phyloP scores from a whole-genome alignment of 2,797 vertebrate species.

The Naso thynnoides region DNA sequence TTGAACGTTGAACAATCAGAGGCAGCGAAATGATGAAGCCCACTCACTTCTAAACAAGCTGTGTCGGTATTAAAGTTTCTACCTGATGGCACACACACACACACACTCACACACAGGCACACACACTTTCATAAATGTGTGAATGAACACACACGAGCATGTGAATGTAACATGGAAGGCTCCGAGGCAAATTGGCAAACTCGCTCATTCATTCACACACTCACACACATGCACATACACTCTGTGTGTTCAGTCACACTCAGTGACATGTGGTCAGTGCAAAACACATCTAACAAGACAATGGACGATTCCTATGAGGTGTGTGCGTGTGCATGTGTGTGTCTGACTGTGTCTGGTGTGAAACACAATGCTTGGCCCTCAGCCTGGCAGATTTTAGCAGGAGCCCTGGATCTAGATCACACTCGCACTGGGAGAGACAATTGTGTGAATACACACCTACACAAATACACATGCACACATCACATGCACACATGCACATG shows the following conservation, averaged over 20 bases:
- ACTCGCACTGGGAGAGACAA: slow-evolving; percentile 55
- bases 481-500: slow-evolving; percentile 31
- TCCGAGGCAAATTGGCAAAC: neutral
- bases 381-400: slow-evolving; percentile 61
- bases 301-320: slow-evolving; percentile 31
- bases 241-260: neutral
- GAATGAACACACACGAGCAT: slow-evolving; percentile 4
- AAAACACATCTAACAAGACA: slow-evolving; percentile 21
- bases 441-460: slow-evolving; percentile 59
- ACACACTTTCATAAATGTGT: neutral
- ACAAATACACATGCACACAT: slow-evolving; percentile 31
- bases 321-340: neutral
- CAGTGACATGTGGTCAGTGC: slow-evolving; percentile 19
- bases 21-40: slow-evolving; percentile 31
- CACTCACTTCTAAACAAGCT: slow-evolving; percentile 39
- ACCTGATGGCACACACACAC: slow-evolving; percentile 12
- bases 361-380: slow-evolving; percentile 68
- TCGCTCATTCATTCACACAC: slow-evolving; percentile 10
- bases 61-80: slow-evolving; percentile 13
- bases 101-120: neutral
- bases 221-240: neutral
- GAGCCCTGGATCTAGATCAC: slow-evolving; percentile 60
- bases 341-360: slow-evolving; percentile 44
- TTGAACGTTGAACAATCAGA: slow-evolving; percentile 49
- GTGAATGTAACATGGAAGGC: neutral